Evolutionary conservation across 2,113 vertebrate genomes (phyloP), one percentile per base, ranked within the genome.

Genomic region (Gobio gobio): DNA sequence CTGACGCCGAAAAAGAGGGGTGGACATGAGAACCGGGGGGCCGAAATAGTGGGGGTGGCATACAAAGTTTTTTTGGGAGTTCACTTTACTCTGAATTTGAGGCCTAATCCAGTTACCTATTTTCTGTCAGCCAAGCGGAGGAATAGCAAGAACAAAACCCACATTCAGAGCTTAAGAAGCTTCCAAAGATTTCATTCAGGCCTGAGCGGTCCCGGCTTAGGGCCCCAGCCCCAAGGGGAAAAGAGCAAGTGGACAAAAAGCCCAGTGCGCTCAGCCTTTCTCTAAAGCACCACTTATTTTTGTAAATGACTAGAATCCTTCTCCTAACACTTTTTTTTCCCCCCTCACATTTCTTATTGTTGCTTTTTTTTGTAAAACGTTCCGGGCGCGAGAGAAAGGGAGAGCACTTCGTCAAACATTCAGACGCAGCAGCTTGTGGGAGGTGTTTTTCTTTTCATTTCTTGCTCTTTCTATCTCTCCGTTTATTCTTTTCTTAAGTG

Each of bases 51-150:
- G 88, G 92, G 90, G 91, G 91, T 89, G 89, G 91, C 91, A 90
- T 92, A 94, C 93, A 94, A 93, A 94, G 92, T 92, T 94, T 94
- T 94, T 95, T 94, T 94, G 94, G 94, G 94, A 95, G 94, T 95
- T 94, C 94, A 95, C 94, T 94, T 95, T 94, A 94, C 93, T 94
- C 93, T 94, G 93, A 95, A 95, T 95, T 95, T 95, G 93, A 94
- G 93, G 92, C 92, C 94, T 96, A 95, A 96, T 95, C 94, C 94
- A 95, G 93, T 94, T 96, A 94, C 93, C 94, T 95, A 95, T 95
- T 95, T 96, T 95, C 94, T 94, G 94, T 93, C 94, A 95, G 93
- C 94, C 94, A 96, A 94, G 94, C 93, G 93, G 92, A 94, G 94
- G 94, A 95, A 94, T 92, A 92, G 94, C 91, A 92, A 90, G 84